Evolutionary conservation across 1,140 invertebrate species (phyloP).

Genomic region (Rhyacophila brunnea): DNA sequence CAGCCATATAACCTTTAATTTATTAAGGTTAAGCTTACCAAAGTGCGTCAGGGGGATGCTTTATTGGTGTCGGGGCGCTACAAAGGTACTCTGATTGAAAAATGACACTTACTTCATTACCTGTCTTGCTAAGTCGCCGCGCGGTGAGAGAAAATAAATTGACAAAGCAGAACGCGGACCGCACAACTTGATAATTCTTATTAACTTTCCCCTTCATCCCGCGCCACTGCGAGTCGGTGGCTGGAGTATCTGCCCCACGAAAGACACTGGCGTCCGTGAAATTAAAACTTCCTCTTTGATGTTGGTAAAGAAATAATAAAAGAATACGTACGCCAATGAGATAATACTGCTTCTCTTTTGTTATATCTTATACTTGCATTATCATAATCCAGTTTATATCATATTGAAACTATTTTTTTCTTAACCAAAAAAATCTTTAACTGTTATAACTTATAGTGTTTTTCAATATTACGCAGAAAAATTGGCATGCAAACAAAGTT

Average conservation of each 20-base stretch:
- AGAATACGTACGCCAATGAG: too few species aligned
- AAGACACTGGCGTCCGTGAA: not conserved
- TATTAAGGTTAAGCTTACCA: slow-evolving; percentile 8
- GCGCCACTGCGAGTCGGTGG: not conserved
- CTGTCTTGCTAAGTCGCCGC: not conserved
- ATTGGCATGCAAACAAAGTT: too few species aligned
- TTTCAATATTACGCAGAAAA: too few species aligned
- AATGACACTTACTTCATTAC: slow-evolving; percentile 18
- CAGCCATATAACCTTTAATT: slow-evolving; percentile 3
- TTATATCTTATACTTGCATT: too few species aligned
- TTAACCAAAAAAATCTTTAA: too few species aligned
- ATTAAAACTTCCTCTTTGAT: too few species aligned
- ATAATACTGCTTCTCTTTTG: too few species aligned
- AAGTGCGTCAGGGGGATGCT: slow-evolving; percentile 2
- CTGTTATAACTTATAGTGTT: too few species aligned
- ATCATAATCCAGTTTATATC: too few species aligned
- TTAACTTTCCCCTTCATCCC: slow-evolving; percentile 7
- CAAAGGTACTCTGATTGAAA: slow-evolving; percentile 14
- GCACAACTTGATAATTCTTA: slow-evolving; percentile 26
- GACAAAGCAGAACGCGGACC: slow-evolving; percentile 18
- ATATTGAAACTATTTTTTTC: too few species aligned
- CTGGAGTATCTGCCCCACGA: not conserved
- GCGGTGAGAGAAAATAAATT: slow-evolving; percentile 18
- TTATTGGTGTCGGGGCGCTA: slow-evolving; percentile 12
- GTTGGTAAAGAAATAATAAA: too few species aligned